These are phyloP conservation scores for Zelostemma sp. DNA, from an alignment of 1,140 invertebrate species.

Conservation along the genomic window DNA sequence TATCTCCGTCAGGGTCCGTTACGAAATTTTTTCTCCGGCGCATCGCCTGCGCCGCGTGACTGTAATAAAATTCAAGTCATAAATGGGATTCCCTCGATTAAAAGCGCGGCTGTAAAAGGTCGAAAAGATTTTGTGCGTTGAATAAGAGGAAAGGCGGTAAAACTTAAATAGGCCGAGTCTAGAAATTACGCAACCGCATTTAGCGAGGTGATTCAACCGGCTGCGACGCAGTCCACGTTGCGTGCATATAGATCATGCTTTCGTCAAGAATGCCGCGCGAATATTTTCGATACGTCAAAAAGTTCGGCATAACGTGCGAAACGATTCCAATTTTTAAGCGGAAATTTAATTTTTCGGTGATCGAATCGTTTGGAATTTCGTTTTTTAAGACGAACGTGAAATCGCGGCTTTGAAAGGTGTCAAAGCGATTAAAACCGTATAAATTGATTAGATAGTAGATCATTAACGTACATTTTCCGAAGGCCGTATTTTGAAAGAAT, in stretches of 20 bases:
- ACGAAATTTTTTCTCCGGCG: not conserved
- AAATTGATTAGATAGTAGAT: too few species aligned
- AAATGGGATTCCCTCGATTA: not conserved
- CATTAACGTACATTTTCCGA: too few species aligned
- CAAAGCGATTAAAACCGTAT: too few species aligned
- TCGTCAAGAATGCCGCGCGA: slow-evolving; percentile 18
- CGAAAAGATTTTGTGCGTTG: slow-evolving; percentile 6
- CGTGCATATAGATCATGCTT: slow-evolving; percentile 4
- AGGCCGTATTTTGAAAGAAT: too few species aligned
- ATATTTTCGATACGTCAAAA: slow-evolving; percentile 19
- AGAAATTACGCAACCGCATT: slow-evolving; percentile 60
- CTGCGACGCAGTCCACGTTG: slow-evolving; percentile 11
- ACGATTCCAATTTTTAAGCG: slow-evolving; percentile 11
- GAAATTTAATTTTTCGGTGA: too few species aligned
- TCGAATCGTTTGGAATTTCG: too few species aligned
- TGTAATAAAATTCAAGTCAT: not conserved
- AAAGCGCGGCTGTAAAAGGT: not conserved
- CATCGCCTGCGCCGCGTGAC: not conserved
- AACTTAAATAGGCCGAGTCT: slow-evolving; percentile 51
- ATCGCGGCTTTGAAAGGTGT: too few species aligned
- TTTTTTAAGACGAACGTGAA: too few species aligned
- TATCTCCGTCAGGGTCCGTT: not conserved
- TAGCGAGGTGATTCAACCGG: slow-evolving; percentile 59
- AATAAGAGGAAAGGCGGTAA: slow-evolving; percentile 15
- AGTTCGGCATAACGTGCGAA: too few species aligned